Base-by-base conservation (phyloP, 1,140 invertebrate species). In the Anoplophora glabripennis region DNA sequence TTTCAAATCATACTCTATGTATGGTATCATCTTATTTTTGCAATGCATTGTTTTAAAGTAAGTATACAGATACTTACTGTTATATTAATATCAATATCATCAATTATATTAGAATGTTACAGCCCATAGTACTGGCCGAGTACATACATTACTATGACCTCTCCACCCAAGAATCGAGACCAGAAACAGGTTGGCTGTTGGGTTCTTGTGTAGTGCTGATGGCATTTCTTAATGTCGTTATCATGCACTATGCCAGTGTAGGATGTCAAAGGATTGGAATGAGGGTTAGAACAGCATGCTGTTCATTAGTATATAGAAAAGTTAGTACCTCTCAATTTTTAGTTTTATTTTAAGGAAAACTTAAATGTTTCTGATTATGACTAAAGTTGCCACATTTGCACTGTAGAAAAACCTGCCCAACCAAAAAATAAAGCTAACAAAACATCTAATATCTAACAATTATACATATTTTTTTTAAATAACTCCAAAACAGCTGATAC, bases 301-400 rank as follows among this genome's bases (percentile, higher is more conserved):
- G 78, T 47, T 81, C 81, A 1, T 66, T 83, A 14, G 74, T 83
- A 44, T 83, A 83, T 61, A 74, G 79, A 75, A 82, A 83, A 72
- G 80, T 81, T 72, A 48, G 69, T 71, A 7, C n/a, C n/a, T n/a
- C n/a, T 17, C 53, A 78, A 80, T 42, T 59, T 34, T 33, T 75
- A 0, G 7, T 12, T 52, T 57, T 41, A 12, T 41, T 12, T 2
- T 41, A 7, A 41, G 7, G 15, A 41, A 41, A 41, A 41, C n/a
- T n/a, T n/a, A 42, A 15, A 18, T 48, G 3, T 45, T 45, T 45
- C 21, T 28, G 5, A 5, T 28, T 28, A 28, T 28, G 21, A 5
- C 21, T n/a, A n/a, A n/a, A n/a, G n/a, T n/a, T n/a, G n/a, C n/a
- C n/a, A n/a, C n/a, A n/a, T n/a, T n/a, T n/a, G n/a, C n/a, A n/a